Percentiles rank a stretch among this genome's conserved stretches.
These are phyloP conservation scores for Columba livia DNA, from an alignment of 2,113 vertebrate species.

Conservation along the genomic window DNA sequence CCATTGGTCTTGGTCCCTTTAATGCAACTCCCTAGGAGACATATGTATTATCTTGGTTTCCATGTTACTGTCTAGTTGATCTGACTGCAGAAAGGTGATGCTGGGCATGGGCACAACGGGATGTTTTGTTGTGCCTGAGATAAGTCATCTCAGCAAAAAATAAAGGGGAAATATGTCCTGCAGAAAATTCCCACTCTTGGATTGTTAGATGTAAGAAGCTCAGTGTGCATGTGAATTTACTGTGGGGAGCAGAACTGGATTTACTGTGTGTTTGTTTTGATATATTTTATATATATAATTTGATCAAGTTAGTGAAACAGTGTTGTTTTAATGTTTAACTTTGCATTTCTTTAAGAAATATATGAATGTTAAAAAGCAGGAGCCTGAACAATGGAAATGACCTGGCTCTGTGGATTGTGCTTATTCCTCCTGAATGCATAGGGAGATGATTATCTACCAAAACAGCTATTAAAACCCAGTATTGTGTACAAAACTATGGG, in stretches of 20 bases:
- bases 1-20: not conserved
- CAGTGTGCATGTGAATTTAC: not conserved
- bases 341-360: not conserved
- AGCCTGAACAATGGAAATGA: not conserved
- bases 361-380: not conserved
- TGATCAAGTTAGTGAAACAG: not conserved
- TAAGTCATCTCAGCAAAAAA: not conserved
- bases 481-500: not conserved
- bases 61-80: not conserved
- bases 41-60: rapidly evolving
- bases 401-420: not conserved
- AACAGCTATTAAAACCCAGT: not conserved
- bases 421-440: not conserved
- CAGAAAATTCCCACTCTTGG: not conserved
- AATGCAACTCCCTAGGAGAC: not conserved
- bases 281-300: not conserved
- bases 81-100: not conserved
- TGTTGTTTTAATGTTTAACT: not conserved
- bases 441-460: not conserved
- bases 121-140: not conserved
- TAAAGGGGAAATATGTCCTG: not conserved
- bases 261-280: not conserved
- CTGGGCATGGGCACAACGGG: not conserved
- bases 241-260: not conserved
- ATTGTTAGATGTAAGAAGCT: not conserved